phyloP scores from a whole-genome alignment of 2,888 invertebrate genomes.

The Nymphalis c-album region DNA sequence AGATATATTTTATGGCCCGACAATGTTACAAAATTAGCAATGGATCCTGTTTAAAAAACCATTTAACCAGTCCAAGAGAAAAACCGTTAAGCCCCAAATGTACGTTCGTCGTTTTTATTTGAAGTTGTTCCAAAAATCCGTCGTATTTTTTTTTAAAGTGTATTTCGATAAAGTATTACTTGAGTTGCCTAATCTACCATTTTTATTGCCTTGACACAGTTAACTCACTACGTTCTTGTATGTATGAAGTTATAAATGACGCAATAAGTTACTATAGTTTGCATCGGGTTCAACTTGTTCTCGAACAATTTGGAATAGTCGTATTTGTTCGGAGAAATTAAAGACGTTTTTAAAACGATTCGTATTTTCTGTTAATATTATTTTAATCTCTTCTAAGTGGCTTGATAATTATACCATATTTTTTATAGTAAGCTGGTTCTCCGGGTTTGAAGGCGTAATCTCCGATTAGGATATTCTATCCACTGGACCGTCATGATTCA shows the following conservation, averaged over 20 bases:
- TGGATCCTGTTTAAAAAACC: constrained; percentile 10
- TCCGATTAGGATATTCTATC: too few relatives aligned
- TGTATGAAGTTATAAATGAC: constrained; percentile 25
- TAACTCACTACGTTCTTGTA: constrained; percentile 14
- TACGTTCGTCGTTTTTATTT: constrained; percentile 17
- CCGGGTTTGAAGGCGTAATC: too few relatives aligned
- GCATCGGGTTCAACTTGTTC: background rate
- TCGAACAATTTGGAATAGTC: too few relatives aligned
- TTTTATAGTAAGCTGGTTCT: too few relatives aligned
- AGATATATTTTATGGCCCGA: background rate
- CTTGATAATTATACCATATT: too few relatives aligned
- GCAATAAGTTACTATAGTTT: constrained; percentile 24
- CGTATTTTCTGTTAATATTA: too few relatives aligned
- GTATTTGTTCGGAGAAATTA: too few relatives aligned
- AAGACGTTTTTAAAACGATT: too few relatives aligned
- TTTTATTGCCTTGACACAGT: constrained; percentile 35
- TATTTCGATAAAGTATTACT: constrained; percentile 29
- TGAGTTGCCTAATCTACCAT: constrained; percentile 29
- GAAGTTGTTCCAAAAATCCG: constrained; percentile 28
- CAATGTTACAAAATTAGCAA: background rate
- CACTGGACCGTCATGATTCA: too few relatives aligned
- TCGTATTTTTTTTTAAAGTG: constrained; percentile 31
- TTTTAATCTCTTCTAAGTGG: too few relatives aligned
- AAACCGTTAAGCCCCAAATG: constrained; percentile 4
- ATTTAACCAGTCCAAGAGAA: constrained; percentile 1